phyloP scores from a whole-genome alignment of 2,113 vertebrate genomes.

The Sorex fumeus region DNA sequence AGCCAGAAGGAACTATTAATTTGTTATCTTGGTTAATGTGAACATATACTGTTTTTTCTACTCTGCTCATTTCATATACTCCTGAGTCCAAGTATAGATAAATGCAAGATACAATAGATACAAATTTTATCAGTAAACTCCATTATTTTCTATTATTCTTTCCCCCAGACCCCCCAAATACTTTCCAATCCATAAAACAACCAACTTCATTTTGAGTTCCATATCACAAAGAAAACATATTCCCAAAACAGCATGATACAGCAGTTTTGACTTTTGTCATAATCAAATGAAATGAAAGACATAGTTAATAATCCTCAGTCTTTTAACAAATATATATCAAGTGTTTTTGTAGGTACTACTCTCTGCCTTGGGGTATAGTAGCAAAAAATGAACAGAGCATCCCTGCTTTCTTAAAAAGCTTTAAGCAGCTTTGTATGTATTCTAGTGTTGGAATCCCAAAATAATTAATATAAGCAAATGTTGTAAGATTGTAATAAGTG shows the following conservation, averaged over 20 bases:
- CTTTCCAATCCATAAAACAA: constrained; percentile 25
- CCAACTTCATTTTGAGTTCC: constrained; percentile 32
- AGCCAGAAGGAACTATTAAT: neutral
- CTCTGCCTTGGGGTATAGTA: neutral
- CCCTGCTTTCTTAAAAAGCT: neutral
- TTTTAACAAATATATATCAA: neutral
- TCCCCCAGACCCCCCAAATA: constrained; percentile 30
- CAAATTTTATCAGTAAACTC: neutral
- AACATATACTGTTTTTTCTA: neutral
- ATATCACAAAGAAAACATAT: neutral
- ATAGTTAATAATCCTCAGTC: neutral
- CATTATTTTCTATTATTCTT: constrained; percentile 4
- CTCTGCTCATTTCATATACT: neutral
- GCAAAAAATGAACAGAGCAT: neutral
- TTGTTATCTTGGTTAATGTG: neutral
- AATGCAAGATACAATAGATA: neutral
- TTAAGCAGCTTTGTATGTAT: neutral
- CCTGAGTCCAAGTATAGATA: neutral
- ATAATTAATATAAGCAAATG: neutral
- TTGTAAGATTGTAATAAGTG: neutral
- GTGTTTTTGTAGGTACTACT: neutral
- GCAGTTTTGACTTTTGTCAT: neutral
- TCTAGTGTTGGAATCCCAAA: neutral
- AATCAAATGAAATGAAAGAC: constrained; percentile 26
- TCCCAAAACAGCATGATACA: constrained; percentile 15